Conservation (phyloP, 2,888 invertebrate genomes). For the Ptychoptera contaminata region DNA sequence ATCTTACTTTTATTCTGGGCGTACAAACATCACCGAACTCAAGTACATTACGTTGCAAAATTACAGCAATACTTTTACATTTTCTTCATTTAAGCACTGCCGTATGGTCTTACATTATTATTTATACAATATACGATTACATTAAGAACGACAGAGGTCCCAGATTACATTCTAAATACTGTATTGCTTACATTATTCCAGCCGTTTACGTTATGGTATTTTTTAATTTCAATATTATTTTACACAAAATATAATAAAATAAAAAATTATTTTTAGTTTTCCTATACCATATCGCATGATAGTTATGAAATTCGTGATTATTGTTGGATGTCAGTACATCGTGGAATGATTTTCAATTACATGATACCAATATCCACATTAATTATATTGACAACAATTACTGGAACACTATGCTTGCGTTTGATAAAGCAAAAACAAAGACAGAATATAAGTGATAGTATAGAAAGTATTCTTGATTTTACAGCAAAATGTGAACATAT, state of each 20-base stretch:
- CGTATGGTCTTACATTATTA: conserved; percentile 52
- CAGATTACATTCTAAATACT: conserved; percentile 41
- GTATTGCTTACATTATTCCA: conserved; percentile 45
- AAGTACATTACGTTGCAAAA: conserved; percentile 41
- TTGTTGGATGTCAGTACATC: conserved; percentile 63
- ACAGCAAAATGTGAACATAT: conserved; percentile 11
- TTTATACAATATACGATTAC: conserved; percentile 43
- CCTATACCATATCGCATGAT: conserved; percentile 48
- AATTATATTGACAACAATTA: conserved; percentile 45
- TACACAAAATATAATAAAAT: no score
- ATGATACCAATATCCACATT: conserved; percentile 55
- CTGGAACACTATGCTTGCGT: conserved; percentile 35
- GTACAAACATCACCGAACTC: conserved; percentile 50
- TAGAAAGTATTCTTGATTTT: conserved; percentile 13
- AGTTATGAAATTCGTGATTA: conserved; percentile 58
- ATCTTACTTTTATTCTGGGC: conserved; percentile 47
- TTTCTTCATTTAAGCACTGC: conserved; percentile 53
- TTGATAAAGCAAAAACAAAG: conserved; percentile 22
- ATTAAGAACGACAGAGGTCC: conserved; percentile 32
- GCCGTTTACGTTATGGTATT: conserved; percentile 51
- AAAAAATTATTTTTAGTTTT: conserved; percentile 39
- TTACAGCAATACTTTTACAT: conserved; percentile 49
- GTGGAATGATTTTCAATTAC: conserved; percentile 60
- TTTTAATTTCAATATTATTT: no score
- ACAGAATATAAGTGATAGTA: conserved; percentile 13